Base-by-base conservation (phyloP, 2,888 invertebrate genomes). In the Lissonota sp. region DNA sequence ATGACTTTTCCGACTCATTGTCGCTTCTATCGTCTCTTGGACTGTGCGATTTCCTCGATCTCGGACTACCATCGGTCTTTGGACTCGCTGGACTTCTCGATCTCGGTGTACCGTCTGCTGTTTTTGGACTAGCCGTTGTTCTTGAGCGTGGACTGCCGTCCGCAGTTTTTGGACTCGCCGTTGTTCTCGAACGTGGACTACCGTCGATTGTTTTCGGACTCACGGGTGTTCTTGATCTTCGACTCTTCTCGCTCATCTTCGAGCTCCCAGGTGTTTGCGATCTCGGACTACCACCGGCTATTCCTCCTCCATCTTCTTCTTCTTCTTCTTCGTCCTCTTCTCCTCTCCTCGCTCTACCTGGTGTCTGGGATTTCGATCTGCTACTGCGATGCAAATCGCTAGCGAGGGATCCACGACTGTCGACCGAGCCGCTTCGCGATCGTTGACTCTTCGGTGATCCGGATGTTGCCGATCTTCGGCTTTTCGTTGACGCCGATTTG, bases 1-100 rank as follows among this genome's bases (percentile, higher is more conserved):
- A 71, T 16, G 91, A 90, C 55, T 86, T 90, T 39, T 87, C 88
- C 8, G 88, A 89, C 58, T 88, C 90, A 74, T 87, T 87, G 69
- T 89, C 92, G 75, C 93, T 93, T 12, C 85, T 87, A 14, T 86
- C 86, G 42, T 86, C 86, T 57, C 85, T 86, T 10, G 88, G 84
- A 69, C 89, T 87, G n/a, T 75, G 83, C 0, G 86, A 86, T 69
- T 83, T 83, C 51, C 83, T 81, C 12, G 83, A 84, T 62, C 72
- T 10, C n/a, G 76, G 57, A 63, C 90, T 91, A 5, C 37, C 80
- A 51, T 37, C 73, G 37, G 66, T 73, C 53, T 62, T 73, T 12
- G 66, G 76, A 46, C 82, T 83, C 7, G 71, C 84, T 5, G 81
- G 73, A 51, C 74, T 83, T 55, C 79, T 79, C 6, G 80, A 83